Conservation (phyloP, 2,113 vertebrate genomes). For the Rousettus leschenaultii region DNA sequence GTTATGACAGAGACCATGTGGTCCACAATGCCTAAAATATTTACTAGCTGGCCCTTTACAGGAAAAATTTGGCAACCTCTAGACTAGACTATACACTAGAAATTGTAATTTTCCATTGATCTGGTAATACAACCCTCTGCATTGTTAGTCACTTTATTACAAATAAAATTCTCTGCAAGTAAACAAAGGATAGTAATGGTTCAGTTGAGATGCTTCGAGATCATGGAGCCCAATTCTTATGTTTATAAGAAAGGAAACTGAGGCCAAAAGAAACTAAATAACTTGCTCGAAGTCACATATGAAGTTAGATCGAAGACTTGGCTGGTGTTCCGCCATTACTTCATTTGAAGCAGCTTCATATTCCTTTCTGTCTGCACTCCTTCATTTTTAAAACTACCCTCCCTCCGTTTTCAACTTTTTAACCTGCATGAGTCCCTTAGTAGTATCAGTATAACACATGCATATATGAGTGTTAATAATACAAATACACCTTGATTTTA, state of each 20-base stretch:
- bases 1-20: not conserved
- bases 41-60: not conserved
- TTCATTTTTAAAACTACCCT: not conserved
- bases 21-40: not conserved
- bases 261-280: not conserved
- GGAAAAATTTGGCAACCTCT: not conserved
- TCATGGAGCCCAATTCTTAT: not conserved
- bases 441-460: not conserved
- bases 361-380: not conserved
- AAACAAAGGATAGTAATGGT: not conserved
- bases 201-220: not conserved
- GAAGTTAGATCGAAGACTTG: not conserved
- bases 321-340: rapidly evolving
- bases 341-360: not conserved
- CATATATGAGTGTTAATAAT: too few relatives aligned
- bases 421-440: not conserved
- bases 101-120: not conserved
- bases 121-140: not conserved
- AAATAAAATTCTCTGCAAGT: not conserved
- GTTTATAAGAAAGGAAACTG: not conserved
- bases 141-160: not conserved
- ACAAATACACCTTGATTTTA: constrained; percentile 39
- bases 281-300: not conserved
- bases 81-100: not conserved
- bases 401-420: constrained; percentile 30